phyloP scores from a whole-genome alignment of 2,113 vertebrate genomes.

The Oncorhynchus gorbuscha region DNA sequence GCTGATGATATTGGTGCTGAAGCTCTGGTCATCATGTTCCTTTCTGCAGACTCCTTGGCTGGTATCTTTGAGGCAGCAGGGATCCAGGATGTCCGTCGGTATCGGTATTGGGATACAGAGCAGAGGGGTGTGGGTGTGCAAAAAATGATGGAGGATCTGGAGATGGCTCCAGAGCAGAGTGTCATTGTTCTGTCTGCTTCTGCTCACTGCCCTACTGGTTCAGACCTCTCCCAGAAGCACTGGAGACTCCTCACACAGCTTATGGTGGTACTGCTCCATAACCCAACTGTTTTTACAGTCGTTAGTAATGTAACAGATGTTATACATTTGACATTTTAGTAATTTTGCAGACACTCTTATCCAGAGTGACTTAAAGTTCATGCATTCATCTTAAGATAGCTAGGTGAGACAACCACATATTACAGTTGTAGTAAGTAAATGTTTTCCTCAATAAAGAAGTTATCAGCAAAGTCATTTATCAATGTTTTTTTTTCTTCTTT shows the following conservation, averaged over 20 bases:
- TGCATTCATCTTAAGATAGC: too few species aligned
- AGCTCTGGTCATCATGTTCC: not conserved
- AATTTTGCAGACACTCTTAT: too few species aligned
- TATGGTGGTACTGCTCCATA: conserved; percentile 62
- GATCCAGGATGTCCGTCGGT: conserved; percentile 64
- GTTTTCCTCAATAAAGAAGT: too few species aligned
- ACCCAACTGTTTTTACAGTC: not conserved
- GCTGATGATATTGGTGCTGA: too few species aligned
- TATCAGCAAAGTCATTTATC: not conserved
- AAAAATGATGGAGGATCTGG: conserved; percentile 66
- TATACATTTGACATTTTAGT: too few species aligned
- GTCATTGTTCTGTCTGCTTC: conserved; percentile 74
- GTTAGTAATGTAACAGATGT: too few species aligned
- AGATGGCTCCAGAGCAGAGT: conserved; percentile 66
- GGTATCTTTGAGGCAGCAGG: conserved; percentile 73
- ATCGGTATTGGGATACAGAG: conserved; percentile 72
- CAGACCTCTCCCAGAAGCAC: conserved; percentile 64
- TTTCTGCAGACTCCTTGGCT: conserved; percentile 57
- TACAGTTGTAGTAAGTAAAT: too few species aligned
- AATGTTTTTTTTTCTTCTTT: not conserved
- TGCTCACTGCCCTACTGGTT: conserved; percentile 65
- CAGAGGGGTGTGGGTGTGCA: conserved; percentile 52
- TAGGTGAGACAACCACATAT: too few species aligned
- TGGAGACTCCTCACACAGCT: conserved; percentile 67
- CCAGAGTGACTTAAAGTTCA: too few species aligned